Conservation (phyloP, 2,888 invertebrate genomes). For the Camptogramma bilineatum region DNA sequence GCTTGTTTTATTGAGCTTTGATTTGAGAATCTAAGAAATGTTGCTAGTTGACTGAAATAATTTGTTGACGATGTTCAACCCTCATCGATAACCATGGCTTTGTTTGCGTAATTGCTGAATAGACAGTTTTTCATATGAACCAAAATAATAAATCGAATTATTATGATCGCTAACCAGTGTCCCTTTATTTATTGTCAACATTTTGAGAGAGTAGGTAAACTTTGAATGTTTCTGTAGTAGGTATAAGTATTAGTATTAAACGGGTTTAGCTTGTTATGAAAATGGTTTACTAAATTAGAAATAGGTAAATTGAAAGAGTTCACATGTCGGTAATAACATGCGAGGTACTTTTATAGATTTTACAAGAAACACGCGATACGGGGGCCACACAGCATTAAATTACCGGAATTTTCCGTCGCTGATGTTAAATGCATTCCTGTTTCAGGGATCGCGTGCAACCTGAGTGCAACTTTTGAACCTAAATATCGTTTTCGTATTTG, state of each 20-base stretch:
- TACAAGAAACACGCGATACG: constrained; percentile 69
- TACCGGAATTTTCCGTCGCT: constrained; percentile 75
- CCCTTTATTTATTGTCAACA: too few relatives aligned
- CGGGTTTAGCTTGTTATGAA: not conserved
- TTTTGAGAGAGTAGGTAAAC: too few relatives aligned
- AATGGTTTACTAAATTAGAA: constrained; percentile 34
- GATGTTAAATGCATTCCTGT: constrained; percentile 79
- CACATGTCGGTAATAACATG: constrained; percentile 41
- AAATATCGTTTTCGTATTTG: constrained; percentile 42
- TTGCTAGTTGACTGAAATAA: not conserved
- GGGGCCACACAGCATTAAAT: constrained; percentile 71
- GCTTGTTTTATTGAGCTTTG: constrained; percentile 17
- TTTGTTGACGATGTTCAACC: not conserved
- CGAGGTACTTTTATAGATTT: constrained; percentile 58
- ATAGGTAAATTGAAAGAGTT: constrained; percentile 38
- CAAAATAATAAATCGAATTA: too few relatives aligned
- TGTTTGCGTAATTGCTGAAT: too few relatives aligned
- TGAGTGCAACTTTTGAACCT: constrained; percentile 54
- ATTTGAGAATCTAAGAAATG: not conserved
- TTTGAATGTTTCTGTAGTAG: too few relatives aligned
- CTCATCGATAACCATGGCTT: too few relatives aligned
- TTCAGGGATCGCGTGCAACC: constrained; percentile 73
- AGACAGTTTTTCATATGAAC: too few relatives aligned
- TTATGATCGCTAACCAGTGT: too few relatives aligned
- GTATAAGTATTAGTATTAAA: too few relatives aligned